A percentile compares a stretch with the other conserved stretches of the same genome.
Evolutionary conservation across 1,140 invertebrate genomes (phyloP).

Genomic region (Marisa cornuarietis): DNA sequence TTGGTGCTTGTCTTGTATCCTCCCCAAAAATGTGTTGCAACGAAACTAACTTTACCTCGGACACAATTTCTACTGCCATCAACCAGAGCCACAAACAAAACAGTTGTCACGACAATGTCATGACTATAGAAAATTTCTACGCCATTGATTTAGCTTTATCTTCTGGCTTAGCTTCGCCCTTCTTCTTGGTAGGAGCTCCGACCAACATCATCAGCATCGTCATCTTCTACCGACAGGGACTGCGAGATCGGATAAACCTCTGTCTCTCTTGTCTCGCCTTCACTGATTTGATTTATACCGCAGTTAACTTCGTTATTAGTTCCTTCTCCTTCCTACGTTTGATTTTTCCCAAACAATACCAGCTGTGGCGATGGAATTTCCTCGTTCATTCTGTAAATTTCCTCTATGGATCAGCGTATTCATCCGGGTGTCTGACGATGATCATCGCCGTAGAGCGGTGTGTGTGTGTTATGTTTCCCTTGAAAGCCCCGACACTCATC

Average conservation of each 20-base stretch:
- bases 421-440: conserved; percentile 11
- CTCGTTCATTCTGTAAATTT: neutral
- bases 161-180: neutral
- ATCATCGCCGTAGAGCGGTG: conserved; percentile 12
- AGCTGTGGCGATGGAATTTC: neutral
- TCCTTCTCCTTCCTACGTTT: no score
- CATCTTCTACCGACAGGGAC: conserved; percentile 1
- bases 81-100: no score
- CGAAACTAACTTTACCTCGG: no score
- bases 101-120: no score
- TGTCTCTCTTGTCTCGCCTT: conserved; percentile 9
- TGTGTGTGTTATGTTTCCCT: conserved; percentile 7
- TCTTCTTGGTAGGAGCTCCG: neutral
- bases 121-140: no score
- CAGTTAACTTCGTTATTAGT: neutral
- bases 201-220: conserved; percentile 5
- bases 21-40: no score
- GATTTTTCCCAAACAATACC: no score
- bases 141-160: no score
- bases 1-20: no score
- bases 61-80: no score
- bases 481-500: conserved; percentile 6
- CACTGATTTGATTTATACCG: neutral
- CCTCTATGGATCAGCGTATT: neutral
- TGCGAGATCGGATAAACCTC: conserved; percentile 16